phyloP scores from a whole-genome alignment of 2,888 invertebrate genomes.

The Amphipyra tragopoginis region DNA sequence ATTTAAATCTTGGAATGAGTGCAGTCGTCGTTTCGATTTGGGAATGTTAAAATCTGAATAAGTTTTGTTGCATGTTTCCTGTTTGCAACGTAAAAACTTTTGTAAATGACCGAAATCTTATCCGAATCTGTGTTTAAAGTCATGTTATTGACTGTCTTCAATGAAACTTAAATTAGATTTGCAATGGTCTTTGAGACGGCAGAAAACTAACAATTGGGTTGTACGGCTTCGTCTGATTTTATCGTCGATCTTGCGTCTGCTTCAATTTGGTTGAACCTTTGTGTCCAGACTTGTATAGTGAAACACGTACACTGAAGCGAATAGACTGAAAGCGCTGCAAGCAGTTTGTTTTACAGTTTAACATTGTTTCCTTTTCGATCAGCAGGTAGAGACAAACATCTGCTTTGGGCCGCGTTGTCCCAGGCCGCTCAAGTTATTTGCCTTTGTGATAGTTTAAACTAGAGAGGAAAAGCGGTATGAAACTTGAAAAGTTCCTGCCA shows the following conservation, averaged over 20 bases:
- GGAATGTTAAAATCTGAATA: conserved; percentile 76
- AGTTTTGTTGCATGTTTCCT: conserved; percentile 56
- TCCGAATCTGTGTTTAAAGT: not conserved
- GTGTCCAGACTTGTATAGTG: conserved; percentile 62
- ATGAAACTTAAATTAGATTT: conserved; percentile 27
- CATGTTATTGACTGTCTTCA: not conserved
- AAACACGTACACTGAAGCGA: conserved; percentile 54
- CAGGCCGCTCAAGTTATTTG: conserved; percentile 66
- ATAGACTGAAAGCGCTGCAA: conserved; percentile 70
- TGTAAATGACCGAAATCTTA: not conserved
- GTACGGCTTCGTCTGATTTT: conserved; percentile 61
- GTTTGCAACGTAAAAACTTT: not conserved
- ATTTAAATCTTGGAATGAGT: conserved; percentile 72
- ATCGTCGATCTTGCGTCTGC: conserved; percentile 47
- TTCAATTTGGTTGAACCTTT: conserved; percentile 61
- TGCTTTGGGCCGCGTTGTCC: conserved; percentile 72
- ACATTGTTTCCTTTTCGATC: conserved; percentile 86
- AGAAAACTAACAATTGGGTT: conserved; percentile 26
- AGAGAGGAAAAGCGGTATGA: conserved; percentile 30
- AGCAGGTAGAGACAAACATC: conserved; percentile 74
- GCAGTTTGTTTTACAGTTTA: conserved; percentile 84
- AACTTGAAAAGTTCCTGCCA: conserved; percentile 16
- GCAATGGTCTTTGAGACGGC: conserved; percentile 11
- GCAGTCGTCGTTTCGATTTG: conserved; percentile 70
- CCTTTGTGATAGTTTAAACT: conserved; percentile 66